Percentiles rank a stretch among this genome's conserved stretches.
phyloP scores from a whole-genome alignment of 2,797 vertebrate species.

The Sebastes taczanowskii region DNA sequence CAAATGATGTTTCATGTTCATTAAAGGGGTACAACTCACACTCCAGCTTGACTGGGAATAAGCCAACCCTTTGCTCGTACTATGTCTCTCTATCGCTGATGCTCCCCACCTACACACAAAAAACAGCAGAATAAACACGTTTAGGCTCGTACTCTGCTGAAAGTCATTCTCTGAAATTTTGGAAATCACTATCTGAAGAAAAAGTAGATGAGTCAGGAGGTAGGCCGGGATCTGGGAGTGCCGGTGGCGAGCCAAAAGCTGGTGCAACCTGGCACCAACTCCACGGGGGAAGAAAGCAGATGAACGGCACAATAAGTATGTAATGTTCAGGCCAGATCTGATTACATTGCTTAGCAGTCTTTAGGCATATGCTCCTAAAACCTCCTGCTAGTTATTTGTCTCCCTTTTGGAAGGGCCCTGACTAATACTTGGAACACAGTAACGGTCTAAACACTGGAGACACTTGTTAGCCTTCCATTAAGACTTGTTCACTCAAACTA shows the following conservation, averaged over 20 bases:
- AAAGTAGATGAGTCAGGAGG: conserved; percentile 48
- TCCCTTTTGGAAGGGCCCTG: neutral
- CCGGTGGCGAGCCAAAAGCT: conserved; percentile 10
- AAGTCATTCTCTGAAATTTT: conserved; percentile 30
- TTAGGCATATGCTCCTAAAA: neutral
- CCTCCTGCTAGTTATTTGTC: neutral
- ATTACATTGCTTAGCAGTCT: neutral
- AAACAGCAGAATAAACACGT: conserved; percentile 18
- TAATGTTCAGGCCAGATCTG: neutral
- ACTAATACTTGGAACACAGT: neutral
- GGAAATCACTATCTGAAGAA: conserved; percentile 19
- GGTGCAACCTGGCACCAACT: conserved; percentile 12
- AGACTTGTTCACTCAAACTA: neutral
- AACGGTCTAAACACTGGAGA: neutral
- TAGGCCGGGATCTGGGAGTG: conserved; percentile 24
- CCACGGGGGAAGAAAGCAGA: neutral
- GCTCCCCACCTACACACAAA: conserved; percentile 37
- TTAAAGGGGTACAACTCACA: conserved; percentile 30
- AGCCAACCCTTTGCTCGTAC: conserved; percentile 28
- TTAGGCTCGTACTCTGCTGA: conserved; percentile 1
- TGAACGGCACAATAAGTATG: neutral
- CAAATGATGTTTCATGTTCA: conserved; percentile 35
- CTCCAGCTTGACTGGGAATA: conserved; percentile 26
- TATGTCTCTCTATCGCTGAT: conserved; percentile 21
- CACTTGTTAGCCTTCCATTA: neutral